Base-by-base conservation (phyloP, 2,113 vertebrate genomes). In the Lutjanus erythropterus region DNA sequence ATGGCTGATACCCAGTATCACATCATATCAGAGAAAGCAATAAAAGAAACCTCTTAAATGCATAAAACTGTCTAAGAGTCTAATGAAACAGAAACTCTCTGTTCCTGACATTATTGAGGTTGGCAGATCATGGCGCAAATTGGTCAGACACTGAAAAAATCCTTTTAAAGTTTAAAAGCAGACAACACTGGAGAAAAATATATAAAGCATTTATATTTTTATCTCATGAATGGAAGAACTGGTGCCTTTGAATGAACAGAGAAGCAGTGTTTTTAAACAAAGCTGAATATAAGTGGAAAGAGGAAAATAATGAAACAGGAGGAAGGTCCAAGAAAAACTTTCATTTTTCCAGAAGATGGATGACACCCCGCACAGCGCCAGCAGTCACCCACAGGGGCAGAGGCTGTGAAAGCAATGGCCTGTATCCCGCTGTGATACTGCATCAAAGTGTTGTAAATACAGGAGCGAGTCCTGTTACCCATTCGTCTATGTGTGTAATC, bases 331-430 rank as follows among this genome's bases (percentile, higher is more conserved):
- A 41, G 41, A 42, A 81, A 68, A 65, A 55, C 27, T 52, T 70
- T 61, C 23, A 73, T 86, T 88, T 80, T 70, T 86, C 84, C 52
- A 64, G 56, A 78, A 86, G 88, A 89, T 85, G 78, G 88, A 90
- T 88, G 88, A 83, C 56, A 60, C 29, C 46, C 8, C 6, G 35
- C 69, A 29, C 73, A 16, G 85, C 76, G 21, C 23, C 71, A 25
- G 64, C 75, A 82, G 78, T 81, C 73, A 71, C 44, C 71, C 67
- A 5, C 39, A 71, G 66, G 76, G 83, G 71, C 33, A 33, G 72
- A 77, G 78, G 62, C 73, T 75, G 79, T 71, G 80, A 72, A 83
- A 78, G 76, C 67, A 60, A 35, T 41, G 75, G 80, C 64, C 50
- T 70, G 69, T 53, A 44, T 78, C 80, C 79, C 75, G 56, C 79